Evolutionary conservation across 92 coral and sea anemone species (phyloP).

Genomic region (Phenganax marumi): DNA sequence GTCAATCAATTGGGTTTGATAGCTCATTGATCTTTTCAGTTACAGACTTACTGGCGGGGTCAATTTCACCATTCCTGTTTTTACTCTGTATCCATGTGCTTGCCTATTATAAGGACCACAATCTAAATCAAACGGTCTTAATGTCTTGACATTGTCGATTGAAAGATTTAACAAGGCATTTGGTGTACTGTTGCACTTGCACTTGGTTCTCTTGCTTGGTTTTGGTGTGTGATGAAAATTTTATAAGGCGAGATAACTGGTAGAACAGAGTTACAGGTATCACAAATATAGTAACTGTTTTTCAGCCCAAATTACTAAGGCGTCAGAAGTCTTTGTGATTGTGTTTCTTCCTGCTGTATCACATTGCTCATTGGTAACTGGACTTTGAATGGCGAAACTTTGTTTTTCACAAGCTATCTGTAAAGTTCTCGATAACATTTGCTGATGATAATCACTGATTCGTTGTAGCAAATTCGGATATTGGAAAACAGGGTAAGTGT

Average conservation of each 20-base stretch:
- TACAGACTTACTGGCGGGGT: background rate
- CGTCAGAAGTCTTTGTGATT: background rate
- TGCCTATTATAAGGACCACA: conserved; percentile 17
- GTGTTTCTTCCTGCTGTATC: background rate
- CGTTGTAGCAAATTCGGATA: too few species aligned
- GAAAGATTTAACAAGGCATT: background rate
- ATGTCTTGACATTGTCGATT: background rate
- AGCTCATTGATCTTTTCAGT: background rate
- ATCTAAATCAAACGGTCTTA: conserved; percentile 33
- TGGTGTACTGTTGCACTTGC: background rate
- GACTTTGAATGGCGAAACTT: background rate
- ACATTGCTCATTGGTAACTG: background rate
- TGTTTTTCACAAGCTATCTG: too few species aligned
- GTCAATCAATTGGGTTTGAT: background rate
- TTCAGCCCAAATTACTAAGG: conserved; percentile 9
- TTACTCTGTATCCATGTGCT: conserved; percentile 26
- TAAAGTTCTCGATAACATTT: too few species aligned
- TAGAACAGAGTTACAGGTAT: background rate
- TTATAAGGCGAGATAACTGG: conserved; percentile 10
- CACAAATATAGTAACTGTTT: conserved; percentile 7
- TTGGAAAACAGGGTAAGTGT: too few species aligned
- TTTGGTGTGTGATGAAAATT: background rate
- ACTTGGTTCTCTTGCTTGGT: background rate
- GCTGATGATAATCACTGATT: too few species aligned
- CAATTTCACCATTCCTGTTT: background rate